A percentile compares a stretch with the other conserved stretches of the same genome.
These are phyloP conservation scores for Eubucco bourcierii DNA, from an alignment of 2,113 vertebrate species.

Conservation along the genomic window DNA sequence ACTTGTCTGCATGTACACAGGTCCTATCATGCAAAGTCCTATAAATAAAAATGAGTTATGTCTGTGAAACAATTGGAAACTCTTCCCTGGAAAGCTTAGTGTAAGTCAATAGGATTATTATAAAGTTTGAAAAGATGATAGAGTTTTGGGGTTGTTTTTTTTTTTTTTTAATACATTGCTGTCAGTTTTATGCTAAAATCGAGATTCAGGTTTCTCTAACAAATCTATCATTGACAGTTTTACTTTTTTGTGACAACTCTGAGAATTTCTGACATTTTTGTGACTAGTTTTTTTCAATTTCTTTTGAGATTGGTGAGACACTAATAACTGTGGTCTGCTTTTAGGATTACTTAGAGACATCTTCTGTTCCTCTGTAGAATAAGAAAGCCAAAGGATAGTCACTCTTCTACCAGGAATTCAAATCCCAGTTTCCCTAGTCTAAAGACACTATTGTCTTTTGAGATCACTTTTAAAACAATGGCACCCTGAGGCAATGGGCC, in stretches of 20 bases:
- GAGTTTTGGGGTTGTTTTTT: neutral
- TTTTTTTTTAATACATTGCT: slow-evolving; percentile 30
- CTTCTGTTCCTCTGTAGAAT: neutral
- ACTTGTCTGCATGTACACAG: neutral
- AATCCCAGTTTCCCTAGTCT: slow-evolving; percentile 12
- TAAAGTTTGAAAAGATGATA: slow-evolving; percentile 5
- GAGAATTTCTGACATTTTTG: slow-evolving; percentile 51
- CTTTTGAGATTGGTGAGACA: slow-evolving; percentile 29
- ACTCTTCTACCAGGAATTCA: slow-evolving; percentile 10
- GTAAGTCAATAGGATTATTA: slow-evolving; percentile 14
- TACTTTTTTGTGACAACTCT: slow-evolving; percentile 33
- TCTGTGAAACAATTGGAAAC: neutral
- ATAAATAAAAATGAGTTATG: neutral
- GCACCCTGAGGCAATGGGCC: slow-evolving; percentile 31
- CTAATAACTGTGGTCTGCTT: slow-evolving; percentile 24
- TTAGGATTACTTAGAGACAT: slow-evolving; percentile 37
- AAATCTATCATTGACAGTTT: slow-evolving; percentile 30
- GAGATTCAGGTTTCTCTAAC: slow-evolving; percentile 8
- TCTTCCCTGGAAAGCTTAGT: neutral
- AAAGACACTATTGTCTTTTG: slow-evolving; percentile 20
- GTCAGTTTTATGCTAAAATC: slow-evolving; percentile 35
- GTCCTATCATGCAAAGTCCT: neutral
- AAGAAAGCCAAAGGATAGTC: slow-evolving; percentile 25
- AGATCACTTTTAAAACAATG: slow-evolving; percentile 48
- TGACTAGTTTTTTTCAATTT: neutral